phyloP scores from a whole-genome alignment of 1,140 invertebrate genomes.

The Lordiphosa mommai region DNA sequence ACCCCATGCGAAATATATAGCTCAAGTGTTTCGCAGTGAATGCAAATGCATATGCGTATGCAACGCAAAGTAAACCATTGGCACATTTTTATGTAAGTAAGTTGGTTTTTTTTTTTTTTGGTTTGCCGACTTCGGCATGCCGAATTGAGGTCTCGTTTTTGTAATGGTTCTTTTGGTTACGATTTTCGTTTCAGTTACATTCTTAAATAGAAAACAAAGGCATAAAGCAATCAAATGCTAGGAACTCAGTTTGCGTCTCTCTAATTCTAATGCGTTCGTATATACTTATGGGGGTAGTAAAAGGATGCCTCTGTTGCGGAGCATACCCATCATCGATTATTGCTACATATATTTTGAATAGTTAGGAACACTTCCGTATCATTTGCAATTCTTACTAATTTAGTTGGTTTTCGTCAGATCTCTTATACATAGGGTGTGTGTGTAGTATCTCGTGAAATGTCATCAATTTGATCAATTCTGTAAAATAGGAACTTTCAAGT shows the following conservation, averaged over 20 bases:
- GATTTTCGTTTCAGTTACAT: slow-evolving; percentile 20
- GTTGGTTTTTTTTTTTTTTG: neutral
- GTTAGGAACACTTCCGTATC: slow-evolving; percentile 67
- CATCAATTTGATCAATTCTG: slow-evolving; percentile 37
- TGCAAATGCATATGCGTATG: slow-evolving; percentile 4
- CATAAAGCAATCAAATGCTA: slow-evolving; percentile 77
- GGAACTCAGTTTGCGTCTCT: slow-evolving; percentile 72
- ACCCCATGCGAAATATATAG: neutral
- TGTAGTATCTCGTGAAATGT: slow-evolving; percentile 41
- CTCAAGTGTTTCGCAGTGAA: slow-evolving; percentile 2
- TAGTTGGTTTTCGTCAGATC: slow-evolving; percentile 20
- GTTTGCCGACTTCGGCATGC: slow-evolving; percentile 22
- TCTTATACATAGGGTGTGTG: slow-evolving; percentile 29
- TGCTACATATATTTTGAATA: slow-evolving; percentile 63
- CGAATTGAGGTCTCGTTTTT: slow-evolving; percentile 21
- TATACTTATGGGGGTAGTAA: slow-evolving; percentile 16
- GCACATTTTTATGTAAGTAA: slow-evolving; percentile 33
- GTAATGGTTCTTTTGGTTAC: slow-evolving; percentile 10
- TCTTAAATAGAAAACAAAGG: slow-evolving; percentile 69
- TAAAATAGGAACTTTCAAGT: slow-evolving; percentile 73
- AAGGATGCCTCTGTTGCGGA: slow-evolving; percentile 22
- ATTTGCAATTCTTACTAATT: slow-evolving; percentile 43
- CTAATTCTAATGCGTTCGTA: slow-evolving; percentile 32
- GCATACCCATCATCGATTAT: slow-evolving; percentile 42
- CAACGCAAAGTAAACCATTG: slow-evolving; percentile 36